Evolutionary conservation across 2,797 vertebrate genomes (phyloP).

Genomic region (Malacoraja senta): DNA sequence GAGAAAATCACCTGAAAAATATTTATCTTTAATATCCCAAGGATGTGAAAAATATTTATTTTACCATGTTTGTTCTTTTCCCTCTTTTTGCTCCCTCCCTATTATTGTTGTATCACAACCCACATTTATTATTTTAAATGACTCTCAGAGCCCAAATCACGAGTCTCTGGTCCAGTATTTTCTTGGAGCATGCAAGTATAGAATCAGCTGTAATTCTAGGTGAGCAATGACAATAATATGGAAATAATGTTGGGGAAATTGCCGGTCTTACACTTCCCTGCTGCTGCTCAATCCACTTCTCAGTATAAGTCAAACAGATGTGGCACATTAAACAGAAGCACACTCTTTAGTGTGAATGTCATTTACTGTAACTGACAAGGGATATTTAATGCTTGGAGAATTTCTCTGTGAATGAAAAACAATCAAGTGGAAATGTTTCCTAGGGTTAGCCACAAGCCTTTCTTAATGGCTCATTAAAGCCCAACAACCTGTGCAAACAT

Average conservation of each 20-base stretch:
- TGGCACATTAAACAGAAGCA: neutral
- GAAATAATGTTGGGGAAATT: neutral
- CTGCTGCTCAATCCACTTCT: neutral
- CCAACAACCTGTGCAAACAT: slow-evolving; percentile 28
- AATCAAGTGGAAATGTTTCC: slow-evolving; percentile 8
- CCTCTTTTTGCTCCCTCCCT: neutral
- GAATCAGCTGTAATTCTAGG: neutral
- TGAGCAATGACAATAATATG: neutral
- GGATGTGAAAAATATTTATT: neutral
- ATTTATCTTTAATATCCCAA: neutral
- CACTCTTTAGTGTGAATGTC: neutral
- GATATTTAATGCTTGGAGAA: neutral
- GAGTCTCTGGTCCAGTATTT: neutral
- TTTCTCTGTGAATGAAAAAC: slow-evolving; percentile 18
- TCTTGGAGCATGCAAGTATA: neutral
- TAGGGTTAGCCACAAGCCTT: slow-evolving; percentile 6
- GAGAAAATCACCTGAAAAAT: neutral
- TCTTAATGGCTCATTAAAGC: slow-evolving; percentile 33
- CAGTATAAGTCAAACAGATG: neutral
- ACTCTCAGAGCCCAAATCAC: neutral
- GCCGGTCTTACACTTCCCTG: neutral
- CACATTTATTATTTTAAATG: neutral
- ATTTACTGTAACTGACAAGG: neutral
- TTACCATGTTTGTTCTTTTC: neutral
- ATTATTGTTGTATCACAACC: neutral